These are phyloP conservation scores for Salpingus planirostris DNA, from an alignment of 2,888 invertebrate species.

Conservation along the genomic window DNA sequence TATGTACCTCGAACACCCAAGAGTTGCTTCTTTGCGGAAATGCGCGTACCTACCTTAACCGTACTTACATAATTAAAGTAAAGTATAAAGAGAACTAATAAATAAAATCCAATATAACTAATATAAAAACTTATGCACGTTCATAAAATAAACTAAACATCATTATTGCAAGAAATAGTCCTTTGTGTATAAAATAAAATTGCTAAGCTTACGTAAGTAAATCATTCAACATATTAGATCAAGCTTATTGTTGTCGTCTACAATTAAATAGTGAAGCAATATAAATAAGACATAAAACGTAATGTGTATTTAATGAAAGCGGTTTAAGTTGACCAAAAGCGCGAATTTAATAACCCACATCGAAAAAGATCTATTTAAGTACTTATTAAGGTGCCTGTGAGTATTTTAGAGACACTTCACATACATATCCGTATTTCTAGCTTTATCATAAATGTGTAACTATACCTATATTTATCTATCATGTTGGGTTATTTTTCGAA, in stretches of 20 bases:
- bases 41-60: too few species aligned
- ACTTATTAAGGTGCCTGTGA: slow-evolving; percentile 13
- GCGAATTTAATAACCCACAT: slow-evolving; percentile 13
- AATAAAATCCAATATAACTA: slow-evolving; percentile 28
- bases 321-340: slow-evolving; percentile 17
- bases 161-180: too few species aligned
- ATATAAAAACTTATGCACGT: slow-evolving; percentile 14
- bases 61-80: too few species aligned
- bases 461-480: background rate
- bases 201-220: too few species aligned
- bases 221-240: too few species aligned
- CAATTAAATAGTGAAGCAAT: slow-evolving; percentile 17
- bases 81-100: slow-evolving; percentile 22
- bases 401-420: slow-evolving; percentile 6
- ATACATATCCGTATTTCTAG: slow-evolving; percentile 3
- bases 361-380: slow-evolving; percentile 8
- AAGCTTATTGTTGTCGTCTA: slow-evolving; percentile 16
- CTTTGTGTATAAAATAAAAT: slow-evolving; percentile 10
- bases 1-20: too few species aligned
- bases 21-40: too few species aligned
- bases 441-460: background rate
- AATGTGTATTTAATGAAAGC: too few species aligned
- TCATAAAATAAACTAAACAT: slow-evolving; percentile 6
- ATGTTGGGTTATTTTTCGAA: background rate
- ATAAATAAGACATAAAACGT: too few species aligned